These are phyloP conservation scores for Drosophila algonquin DNA, from an alignment of 2,888 invertebrate genomes.

Conservation along the genomic window DNA sequence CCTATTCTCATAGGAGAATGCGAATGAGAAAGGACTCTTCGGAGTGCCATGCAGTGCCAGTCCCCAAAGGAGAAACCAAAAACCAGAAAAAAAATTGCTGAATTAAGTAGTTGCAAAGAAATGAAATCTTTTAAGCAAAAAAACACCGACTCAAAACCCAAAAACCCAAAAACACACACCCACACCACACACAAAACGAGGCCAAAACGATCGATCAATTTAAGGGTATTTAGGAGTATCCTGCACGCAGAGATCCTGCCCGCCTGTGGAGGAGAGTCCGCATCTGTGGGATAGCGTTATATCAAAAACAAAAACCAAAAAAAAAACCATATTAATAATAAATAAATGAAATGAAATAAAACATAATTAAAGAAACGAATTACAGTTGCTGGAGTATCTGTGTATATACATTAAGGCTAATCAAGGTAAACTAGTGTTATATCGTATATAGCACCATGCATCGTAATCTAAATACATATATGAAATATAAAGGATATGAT, in stretches of 20 bases:
- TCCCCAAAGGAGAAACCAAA: conserved; percentile 20
- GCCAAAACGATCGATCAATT: conserved; percentile 46
- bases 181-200: conserved; percentile 32
- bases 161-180: conserved; percentile 17
- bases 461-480: conserved; percentile 53
- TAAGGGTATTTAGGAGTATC: not conserved
- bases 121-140: conserved; percentile 43
- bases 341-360: conserved; percentile 8
- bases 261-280: conserved; percentile 13
- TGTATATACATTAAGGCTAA: conserved; percentile 69
- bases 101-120: conserved; percentile 64
- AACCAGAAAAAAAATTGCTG: conserved; percentile 71
- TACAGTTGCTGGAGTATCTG: conserved; percentile 48
- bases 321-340: conserved; percentile 3
- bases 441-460: conserved; percentile 52
- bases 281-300: conserved; percentile 61
- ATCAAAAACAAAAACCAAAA: conserved; percentile 50
- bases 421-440: conserved; percentile 70
- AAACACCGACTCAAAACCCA: conserved; percentile 51
- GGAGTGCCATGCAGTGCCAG: not conserved
- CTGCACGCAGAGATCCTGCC: not conserved
- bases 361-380: not conserved
- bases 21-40: conserved; percentile 13
- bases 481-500: conserved; percentile 23
- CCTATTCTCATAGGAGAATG: conserved; percentile 1